phyloP scores from a whole-genome alignment of 2,113 vertebrate genomes.

The Paramisgurnus dabryanus region DNA sequence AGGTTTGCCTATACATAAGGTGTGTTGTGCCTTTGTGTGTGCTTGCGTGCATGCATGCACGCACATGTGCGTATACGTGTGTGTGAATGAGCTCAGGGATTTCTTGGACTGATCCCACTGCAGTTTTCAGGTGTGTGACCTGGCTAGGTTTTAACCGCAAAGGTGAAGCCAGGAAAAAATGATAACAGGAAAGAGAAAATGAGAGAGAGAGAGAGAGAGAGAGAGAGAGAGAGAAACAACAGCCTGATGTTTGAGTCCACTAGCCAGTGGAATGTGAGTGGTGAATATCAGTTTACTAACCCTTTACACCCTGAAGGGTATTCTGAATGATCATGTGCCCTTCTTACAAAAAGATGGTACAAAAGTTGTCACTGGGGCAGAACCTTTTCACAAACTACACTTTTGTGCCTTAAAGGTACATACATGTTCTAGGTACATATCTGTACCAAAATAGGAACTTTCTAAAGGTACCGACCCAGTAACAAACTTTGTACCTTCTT shows the following conservation, averaged over 20 bases:
- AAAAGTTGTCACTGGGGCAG: too few species aligned
- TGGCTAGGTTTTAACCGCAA: slow-evolving; percentile 12
- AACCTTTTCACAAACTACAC: too few species aligned
- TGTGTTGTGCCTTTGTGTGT: too few species aligned
- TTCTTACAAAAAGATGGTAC: too few species aligned
- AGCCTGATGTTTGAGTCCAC: slow-evolving; percentile 6
- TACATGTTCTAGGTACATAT: too few species aligned
- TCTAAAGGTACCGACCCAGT: too few species aligned
- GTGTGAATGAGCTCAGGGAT: slow-evolving; percentile 11
- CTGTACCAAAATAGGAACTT: too few species aligned
- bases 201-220: not conserved
- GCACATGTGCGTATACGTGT: not conserved
- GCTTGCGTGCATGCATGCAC: not conserved
- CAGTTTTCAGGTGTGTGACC: slow-evolving; percentile 25
- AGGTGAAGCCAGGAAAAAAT: slow-evolving; percentile 41
- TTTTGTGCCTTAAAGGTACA: too few species aligned
- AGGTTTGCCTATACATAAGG: too few species aligned
- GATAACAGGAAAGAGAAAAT: slow-evolving; percentile 16
- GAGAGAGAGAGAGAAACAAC: slow-evolving; percentile 2
- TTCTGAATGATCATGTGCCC: not conserved
- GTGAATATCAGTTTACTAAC: slow-evolving; percentile 3
- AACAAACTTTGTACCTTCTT: too few species aligned
- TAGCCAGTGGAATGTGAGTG: not conserved
- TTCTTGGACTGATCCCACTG: not conserved
- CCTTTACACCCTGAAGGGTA: not conserved